Base-by-base conservation (phyloP, 2,113 vertebrate genomes). In the Zapornia atra region DNA sequence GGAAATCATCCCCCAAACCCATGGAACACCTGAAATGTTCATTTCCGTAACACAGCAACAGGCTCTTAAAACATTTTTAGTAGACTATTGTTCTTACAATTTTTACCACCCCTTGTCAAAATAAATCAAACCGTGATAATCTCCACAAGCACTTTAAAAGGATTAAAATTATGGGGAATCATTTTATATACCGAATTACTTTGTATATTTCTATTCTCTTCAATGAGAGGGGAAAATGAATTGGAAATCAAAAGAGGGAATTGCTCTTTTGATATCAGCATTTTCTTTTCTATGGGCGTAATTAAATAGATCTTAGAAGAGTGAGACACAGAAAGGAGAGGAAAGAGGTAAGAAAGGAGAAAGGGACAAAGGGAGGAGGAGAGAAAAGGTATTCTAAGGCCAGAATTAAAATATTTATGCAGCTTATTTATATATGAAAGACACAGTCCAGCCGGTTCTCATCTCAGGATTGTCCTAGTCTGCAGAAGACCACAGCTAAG, bases 221-320 rank as follows among this genome's bases (percentile, higher is more conserved):
- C 73, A 97, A 97, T 88, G 87, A 97, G 84, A 95, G 65, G 48
- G 91, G 90, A 70, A 97, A 97, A 97, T 96, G 94, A 98, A 97
- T 95, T 89, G 91, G 93, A 95, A 97, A 94, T 96, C 82, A 96
- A 95, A 97, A 97, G 89, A 94, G 82, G 75, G 91, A 97, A 96
- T 96, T 93, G 65, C 95, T 97, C 82, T 96, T 98, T 97, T 95
- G 95, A 97, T 97, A 92, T 89, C 93, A 97, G 90, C 81, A 81
- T 94, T 98, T 97, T 96, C 85, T 94, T 89, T 96, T 96, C 71
- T 96, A 80, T 85, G 33, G 80, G 83, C 12, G 54, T 97, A 97
- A 98, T 97, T 97, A 98, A 97, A 97, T 96, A 96, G 87, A 95
- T 90, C 81, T 97, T 96, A 95, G 93, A 91, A 92, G 83, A 95